Evolutionary conservation across 2,797 vertebrate species (phyloP), one percentile per base, ranked within the genome.

Genomic region (Lutra lutra): DNA sequence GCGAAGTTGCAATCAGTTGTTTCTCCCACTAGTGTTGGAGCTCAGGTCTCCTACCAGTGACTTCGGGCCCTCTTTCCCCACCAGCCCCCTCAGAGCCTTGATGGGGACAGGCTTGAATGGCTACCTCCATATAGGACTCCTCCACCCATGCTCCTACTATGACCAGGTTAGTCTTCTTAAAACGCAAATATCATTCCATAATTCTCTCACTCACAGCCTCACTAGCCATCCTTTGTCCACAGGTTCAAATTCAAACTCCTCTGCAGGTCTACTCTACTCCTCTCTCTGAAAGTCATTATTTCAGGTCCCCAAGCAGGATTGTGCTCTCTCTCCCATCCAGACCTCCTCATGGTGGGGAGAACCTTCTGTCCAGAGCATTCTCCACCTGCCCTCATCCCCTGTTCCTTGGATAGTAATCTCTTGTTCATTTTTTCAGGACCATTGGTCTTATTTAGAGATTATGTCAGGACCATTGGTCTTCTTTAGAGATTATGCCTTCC

Each of bases 201-300:
- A 72, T 40, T 64, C 43, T 60, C 51, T 89, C 18, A 66, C 58
- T 72, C 58, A 83, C 13, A 77, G 32, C 38, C 32, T 56, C 54
- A 64, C 18, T 9, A 23, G 62, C 48, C 29, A 51, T n/a, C 6
- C 23, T 87, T 62, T 58, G 14, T 56, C 54, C 75, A 73, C 58
- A 88, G 64, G 35, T 77, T 64, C n/a, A 86, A 94, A n/a, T 75
- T 79, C 62, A 68, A 79, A 75, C 29, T 93, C 27, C 20, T 84
- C 64, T 7, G 13, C 27, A 77, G 32, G 48, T n/a, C 80, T 46
- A 14, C 23, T n/a, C 80, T 46, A 14, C 23, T 54, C 35, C n/a
- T 93, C 66, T 86, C 27, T 20, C 17, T 14, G 23, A 58, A 48
- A 78, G 73, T 32, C 58, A 29, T 83, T 32, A 43, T 40, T 54